Conservation (phyloP, 1,140 invertebrate genomes). For the Caenorhabditis tropicalis region DNA sequence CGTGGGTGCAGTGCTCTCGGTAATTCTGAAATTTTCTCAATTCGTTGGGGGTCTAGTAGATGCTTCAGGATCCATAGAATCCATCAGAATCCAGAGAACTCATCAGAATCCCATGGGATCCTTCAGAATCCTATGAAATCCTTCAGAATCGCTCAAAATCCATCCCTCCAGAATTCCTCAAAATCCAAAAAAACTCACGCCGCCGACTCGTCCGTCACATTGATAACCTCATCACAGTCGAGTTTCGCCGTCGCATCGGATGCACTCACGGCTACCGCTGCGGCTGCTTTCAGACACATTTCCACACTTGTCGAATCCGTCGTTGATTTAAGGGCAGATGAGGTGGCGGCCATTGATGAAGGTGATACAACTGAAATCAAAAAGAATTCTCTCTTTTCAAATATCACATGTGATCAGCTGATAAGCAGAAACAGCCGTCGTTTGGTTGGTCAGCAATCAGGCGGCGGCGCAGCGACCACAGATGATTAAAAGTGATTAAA, state of each 20-base stretch:
- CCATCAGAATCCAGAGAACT: too few relatives aligned
- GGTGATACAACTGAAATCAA: constrained; percentile 46
- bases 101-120: too few relatives aligned
- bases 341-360: constrained; percentile 42
- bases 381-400: neutral
- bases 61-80: too few relatives aligned
- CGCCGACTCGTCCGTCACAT: neutral
- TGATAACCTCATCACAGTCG: constrained; percentile 54
- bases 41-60: neutral
- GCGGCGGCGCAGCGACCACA: neutral
- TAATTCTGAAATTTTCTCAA: constrained; percentile 3
- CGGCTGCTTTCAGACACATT: constrained; percentile 51
- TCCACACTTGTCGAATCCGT: constrained; percentile 4
- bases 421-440: neutral
- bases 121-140: too few relatives aligned
- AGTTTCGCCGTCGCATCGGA: constrained; percentile 55
- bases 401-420: neutral
- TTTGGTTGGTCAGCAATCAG: too few relatives aligned
- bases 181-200: neutral
- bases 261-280: constrained; percentile 2
- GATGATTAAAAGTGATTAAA: neutral
- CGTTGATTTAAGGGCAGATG: constrained; percentile 16
- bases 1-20: constrained; percentile 77
- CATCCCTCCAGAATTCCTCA: too few relatives aligned
- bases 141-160: too few relatives aligned